phyloP scores from a whole-genome alignment of 2,888 invertebrate species.

The Muscina levida region DNA sequence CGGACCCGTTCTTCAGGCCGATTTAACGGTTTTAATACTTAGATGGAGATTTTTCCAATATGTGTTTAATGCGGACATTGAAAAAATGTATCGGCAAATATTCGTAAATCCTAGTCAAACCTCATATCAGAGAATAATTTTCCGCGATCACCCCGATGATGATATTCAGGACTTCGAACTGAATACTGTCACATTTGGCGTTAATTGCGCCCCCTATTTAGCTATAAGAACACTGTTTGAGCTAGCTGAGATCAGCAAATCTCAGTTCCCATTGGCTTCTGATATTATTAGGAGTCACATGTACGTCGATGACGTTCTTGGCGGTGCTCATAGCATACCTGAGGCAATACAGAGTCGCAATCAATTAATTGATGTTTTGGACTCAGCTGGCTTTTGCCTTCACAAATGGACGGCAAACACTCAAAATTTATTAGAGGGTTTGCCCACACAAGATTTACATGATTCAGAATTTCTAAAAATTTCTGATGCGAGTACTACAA shows the following conservation, averaged over 20 bases:
- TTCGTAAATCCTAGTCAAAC: conserved; percentile 33
- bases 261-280: not conserved
- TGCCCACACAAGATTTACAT: no score
- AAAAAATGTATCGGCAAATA: conserved; percentile 36
- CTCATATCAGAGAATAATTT: conserved; percentile 31
- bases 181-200: not conserved
- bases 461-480: no score
- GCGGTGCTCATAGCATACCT: conserved; percentile 40
- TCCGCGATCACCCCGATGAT: conserved; percentile 4
- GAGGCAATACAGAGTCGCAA: no score
- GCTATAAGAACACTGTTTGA: not conserved
- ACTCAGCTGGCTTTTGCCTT: no score
- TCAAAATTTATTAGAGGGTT: no score
- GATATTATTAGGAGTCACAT: conserved; percentile 4
- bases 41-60: conserved; percentile 22
- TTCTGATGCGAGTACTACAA: no score
- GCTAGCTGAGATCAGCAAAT: not conserved
- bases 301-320: conserved; percentile 56
- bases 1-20: conserved; percentile 24
- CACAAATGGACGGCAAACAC: no score
- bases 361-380: no score
- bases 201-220: conserved; percentile 6
- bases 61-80: conserved; percentile 22
- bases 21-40: conserved; percentile 13
- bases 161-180: not conserved